Evolutionary conservation across 2,888 invertebrate genomes (phyloP).

Genomic region (Ophioninae sp.): DNA sequence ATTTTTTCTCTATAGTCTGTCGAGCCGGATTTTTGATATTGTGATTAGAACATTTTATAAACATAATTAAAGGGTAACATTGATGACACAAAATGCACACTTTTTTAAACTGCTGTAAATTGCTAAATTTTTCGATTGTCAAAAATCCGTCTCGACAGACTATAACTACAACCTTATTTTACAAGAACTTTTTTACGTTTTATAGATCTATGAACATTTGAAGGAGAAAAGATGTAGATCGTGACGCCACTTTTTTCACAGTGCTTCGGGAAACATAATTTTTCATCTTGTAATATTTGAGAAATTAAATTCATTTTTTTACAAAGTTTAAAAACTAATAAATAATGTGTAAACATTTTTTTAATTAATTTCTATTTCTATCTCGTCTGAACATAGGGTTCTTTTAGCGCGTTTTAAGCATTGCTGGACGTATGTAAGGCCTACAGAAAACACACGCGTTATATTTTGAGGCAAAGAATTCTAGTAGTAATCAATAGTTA

Average conservation of each 20-base stretch:
- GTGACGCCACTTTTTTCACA: conserved; percentile 42
- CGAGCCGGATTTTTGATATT: no score
- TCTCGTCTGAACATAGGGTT: conserved; percentile 25
- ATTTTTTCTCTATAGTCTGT: no score
- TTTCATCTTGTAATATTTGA: conserved; percentile 39
- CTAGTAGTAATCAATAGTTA: no score
- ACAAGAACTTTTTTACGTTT: no score
- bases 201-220: conserved; percentile 45
- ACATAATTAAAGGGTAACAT: conserved; percentile 35
- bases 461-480: no score
- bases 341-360: conserved; percentile 40
- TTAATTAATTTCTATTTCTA: conserved; percentile 38
- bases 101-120: conserved; percentile 39
- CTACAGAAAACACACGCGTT: no score
- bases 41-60: conserved; percentile 16
- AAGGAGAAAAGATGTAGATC: conserved; percentile 25
- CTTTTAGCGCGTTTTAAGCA: conserved; percentile 25
- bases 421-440: no score
- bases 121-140: conserved; percentile 39
- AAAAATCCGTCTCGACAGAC: conserved; percentile 31
- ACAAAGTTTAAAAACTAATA: conserved; percentile 32
- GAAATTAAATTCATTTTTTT: conserved; percentile 26
- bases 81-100: not conserved
- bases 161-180: not conserved
- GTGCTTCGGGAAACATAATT: not conserved